Evolutionary conservation across 2,888 invertebrate species (phyloP).

Genomic region (Hirudinaria manillensis): DNA sequence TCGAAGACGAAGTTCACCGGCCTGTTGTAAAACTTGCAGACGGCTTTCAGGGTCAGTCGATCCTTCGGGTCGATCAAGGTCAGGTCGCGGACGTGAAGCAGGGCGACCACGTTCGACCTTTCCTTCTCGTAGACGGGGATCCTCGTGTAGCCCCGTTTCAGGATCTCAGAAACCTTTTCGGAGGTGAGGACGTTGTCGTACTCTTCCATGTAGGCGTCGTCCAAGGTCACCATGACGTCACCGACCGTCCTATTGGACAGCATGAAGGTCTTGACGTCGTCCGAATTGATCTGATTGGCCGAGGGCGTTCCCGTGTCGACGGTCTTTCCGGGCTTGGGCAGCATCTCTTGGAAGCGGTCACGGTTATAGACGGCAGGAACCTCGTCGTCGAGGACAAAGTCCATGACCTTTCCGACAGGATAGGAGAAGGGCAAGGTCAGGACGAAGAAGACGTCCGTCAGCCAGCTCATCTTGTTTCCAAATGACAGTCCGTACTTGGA

Average conservation of each 20-base stretch:
- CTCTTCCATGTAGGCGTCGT: constrained; percentile 89
- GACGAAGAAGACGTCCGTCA: constrained; percentile 88
- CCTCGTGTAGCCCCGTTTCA: constrained; percentile 82
- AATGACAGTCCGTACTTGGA: constrained; percentile 88
- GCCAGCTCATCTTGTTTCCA: constrained; percentile 87
- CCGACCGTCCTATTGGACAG: constrained; percentile 84
- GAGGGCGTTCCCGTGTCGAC: constrained; percentile 55
- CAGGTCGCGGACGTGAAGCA: constrained; percentile 94
- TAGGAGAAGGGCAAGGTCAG: constrained; percentile 84
- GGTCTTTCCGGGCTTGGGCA: constrained; percentile 53
- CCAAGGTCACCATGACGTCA: constrained; percentile 91
- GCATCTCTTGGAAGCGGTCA: constrained; percentile 87
- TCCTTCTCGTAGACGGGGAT: constrained; percentile 83
- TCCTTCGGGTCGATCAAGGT: constrained; percentile 98
- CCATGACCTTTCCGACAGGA: constrained; percentile 78
- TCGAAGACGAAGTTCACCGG: constrained; percentile 91
- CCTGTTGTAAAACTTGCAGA: constrained; percentile 88
- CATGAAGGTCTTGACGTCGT: constrained; percentile 87
- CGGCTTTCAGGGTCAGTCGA: constrained; percentile 81
- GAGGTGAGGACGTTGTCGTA: constrained; percentile 83
- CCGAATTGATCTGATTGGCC: background rate
- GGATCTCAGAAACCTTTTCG: constrained; percentile 94
- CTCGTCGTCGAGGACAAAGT: constrained; percentile 85
- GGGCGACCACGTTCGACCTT: constrained; percentile 76
- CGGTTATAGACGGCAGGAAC: constrained; percentile 93